These are phyloP conservation scores for Uropetala carovei DNA, from an alignment of 2,888 invertebrate genomes.

Conservation along the genomic window DNA sequence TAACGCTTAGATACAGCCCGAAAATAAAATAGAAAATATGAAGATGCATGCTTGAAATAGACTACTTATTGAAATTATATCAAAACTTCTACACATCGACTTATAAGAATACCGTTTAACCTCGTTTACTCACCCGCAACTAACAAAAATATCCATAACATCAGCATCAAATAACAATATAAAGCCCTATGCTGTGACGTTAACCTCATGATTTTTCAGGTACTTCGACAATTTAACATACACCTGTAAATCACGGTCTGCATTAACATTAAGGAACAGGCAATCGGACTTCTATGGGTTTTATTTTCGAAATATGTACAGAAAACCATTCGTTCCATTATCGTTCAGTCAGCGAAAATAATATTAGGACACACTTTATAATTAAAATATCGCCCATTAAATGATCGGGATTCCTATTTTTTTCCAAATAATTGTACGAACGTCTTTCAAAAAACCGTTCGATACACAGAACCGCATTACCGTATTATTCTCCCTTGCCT, in stretches of 20 bases:
- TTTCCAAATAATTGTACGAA: background rate
- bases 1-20: background rate
- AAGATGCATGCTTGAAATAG: constrained; percentile 33
- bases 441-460: background rate
- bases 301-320: background rate
- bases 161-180: constrained; percentile 89
- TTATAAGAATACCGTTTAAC: background rate
- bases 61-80: background rate
- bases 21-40: background rate
- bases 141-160: constrained; percentile 87
- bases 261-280: background rate
- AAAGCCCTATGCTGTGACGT: constrained; percentile 86
- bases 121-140: constrained; percentile 80
- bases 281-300: background rate
- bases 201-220: constrained; percentile 76
- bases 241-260: constrained; percentile 24
- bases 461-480: background rate
- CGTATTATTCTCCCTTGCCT: background rate
- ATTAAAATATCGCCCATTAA: background rate
- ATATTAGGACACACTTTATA: background rate
- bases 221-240: constrained; percentile 25
- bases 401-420: background rate
- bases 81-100: constrained; percentile 34
- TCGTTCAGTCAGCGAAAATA: background rate
- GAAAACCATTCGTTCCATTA: background rate